Evolutionary conservation across 2,797 vertebrate species (phyloP), one percentile per base, ranked within the genome.

Genomic region (Tamandua tetradactyla): DNA sequence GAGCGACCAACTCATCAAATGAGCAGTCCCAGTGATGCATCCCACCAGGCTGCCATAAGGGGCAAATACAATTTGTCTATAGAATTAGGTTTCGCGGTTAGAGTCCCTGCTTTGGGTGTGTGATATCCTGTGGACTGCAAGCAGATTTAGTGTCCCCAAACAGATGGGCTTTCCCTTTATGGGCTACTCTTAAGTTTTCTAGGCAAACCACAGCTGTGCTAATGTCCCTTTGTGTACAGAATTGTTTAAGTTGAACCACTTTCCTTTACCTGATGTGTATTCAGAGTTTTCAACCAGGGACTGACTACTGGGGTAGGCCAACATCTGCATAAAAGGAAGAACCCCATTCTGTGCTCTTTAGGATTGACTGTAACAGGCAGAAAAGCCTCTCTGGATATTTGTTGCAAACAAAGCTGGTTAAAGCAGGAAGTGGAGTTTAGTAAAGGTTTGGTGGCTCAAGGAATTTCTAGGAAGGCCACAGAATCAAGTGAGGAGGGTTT

Each of bases 111-210:
- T 81, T 96, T 96, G 96, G 94, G 94, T 96, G 76, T 93, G 57
- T 55, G 76, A 86, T 93, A 96, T 94, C 95, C 95, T 87, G 96
- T 93, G 94, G 95, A 95, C 95, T 97, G n/a, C 88, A 95, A 84
- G 92, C 94, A 97, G 94, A 96, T 97, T 97, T 97, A 90, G 89
- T 96, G 97, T 97, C 90, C 95, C 96, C 86, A 96, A 94, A 96
- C 97, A 97, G 97, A 97, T 96, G 96, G 95, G 94, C 94, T 96
- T 94, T 96, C 93, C 95, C 83, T 97, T 97, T 96, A 97, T 94
- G 92, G 94, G 76, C 96, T 83, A 86, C 90, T 97, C 80, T 89
- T 95, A 91, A 93, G 90, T 96, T 96, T 96, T 75, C 96, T 71
- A 95, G 87, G 95, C 93, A 96, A 97, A 95, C 82, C 0, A 2